Percentiles rank a stretch among this genome's conserved stretches.
These are phyloP conservation scores for Rostratula benghalensis DNA, from an alignment of 2,113 vertebrate genomes.

Conservation along the genomic window DNA sequence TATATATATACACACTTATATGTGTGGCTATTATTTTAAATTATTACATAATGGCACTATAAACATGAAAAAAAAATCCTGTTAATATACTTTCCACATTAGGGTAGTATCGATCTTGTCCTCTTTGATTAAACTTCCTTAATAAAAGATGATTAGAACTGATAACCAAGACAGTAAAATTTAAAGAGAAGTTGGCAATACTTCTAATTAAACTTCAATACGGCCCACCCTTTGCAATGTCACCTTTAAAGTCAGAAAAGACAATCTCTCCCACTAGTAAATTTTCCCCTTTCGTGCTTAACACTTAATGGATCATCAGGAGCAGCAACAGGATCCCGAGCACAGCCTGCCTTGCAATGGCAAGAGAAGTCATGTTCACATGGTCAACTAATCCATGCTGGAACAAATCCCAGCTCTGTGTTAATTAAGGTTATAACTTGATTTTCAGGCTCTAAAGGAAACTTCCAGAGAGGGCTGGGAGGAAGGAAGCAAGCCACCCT, in stretches of 20 bases:
- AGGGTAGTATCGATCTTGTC: not conserved
- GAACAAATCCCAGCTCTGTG: not conserved
- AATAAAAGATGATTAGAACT: not conserved
- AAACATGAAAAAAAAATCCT: not conserved
- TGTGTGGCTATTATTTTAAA: not conserved
- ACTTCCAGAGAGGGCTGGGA: not conserved
- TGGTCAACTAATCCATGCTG: not conserved
- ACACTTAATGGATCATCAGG: not conserved
- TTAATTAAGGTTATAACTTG: not conserved
- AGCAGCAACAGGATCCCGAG: not conserved
- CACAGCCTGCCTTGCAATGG: not conserved
- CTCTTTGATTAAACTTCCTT: not conserved
- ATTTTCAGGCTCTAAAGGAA: not conserved
- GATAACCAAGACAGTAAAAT: not conserved
- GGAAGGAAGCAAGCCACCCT: not conserved
- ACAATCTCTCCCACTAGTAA: not conserved
- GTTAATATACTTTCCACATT: not conserved
- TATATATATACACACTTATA: not conserved
- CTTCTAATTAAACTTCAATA: slow-evolving; percentile 3
- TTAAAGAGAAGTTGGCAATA: not conserved
- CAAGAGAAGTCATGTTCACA: not conserved
- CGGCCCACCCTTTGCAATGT: not conserved
- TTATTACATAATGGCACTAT: not conserved
- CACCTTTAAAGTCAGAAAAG: slow-evolving; percentile 24
- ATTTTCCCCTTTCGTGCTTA: not conserved